Conservation (phyloP, 2,888 invertebrate species). For the Phragmatobia fuliginosa region DNA sequence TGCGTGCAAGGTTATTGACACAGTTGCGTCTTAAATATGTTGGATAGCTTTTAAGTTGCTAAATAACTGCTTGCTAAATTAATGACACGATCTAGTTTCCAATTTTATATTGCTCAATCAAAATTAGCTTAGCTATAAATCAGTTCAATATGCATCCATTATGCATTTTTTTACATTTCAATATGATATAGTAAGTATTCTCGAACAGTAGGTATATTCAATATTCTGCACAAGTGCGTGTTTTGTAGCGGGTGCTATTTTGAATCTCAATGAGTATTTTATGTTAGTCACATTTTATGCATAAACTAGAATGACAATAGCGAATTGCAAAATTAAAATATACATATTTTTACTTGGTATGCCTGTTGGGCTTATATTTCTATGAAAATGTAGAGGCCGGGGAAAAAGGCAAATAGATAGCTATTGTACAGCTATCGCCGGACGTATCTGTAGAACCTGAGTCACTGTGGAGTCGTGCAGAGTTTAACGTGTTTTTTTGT, state of each 20-base stretch:
- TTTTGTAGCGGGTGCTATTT: conserved; percentile 58
- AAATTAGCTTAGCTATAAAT: conserved; percentile 59
- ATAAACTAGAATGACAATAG: conserved; percentile 54
- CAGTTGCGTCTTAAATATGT: conserved; percentile 72
- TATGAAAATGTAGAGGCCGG: conserved; percentile 21
- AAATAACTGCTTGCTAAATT: conserved; percentile 74
- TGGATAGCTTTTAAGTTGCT: conserved; percentile 71
- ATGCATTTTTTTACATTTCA: conserved; percentile 42
- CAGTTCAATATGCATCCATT: conserved; percentile 52
- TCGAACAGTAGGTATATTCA: conserved; percentile 50
- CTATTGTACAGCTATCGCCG: conserved; percentile 53
- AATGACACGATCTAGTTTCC: conserved; percentile 71
- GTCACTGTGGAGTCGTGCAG: conserved; percentile 56
- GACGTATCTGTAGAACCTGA: conserved; percentile 63
- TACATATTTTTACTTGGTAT: conserved; percentile 33
- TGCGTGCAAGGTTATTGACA: conserved; percentile 82
- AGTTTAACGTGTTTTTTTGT: conserved; percentile 69
- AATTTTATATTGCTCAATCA: conserved; percentile 61
- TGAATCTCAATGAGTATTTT: conserved; percentile 66
- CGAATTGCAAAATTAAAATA: conserved; percentile 39
- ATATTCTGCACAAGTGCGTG: conserved; percentile 61
- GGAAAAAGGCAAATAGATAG: conserved; percentile 23
- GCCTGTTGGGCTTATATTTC: conserved; percentile 34
- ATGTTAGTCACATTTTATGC: conserved; percentile 55
- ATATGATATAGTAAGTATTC: conserved; percentile 56